Evolutionary conservation across 1,140 invertebrate genomes (phyloP).

Genomic region (Penaeus chinensis): DNA sequence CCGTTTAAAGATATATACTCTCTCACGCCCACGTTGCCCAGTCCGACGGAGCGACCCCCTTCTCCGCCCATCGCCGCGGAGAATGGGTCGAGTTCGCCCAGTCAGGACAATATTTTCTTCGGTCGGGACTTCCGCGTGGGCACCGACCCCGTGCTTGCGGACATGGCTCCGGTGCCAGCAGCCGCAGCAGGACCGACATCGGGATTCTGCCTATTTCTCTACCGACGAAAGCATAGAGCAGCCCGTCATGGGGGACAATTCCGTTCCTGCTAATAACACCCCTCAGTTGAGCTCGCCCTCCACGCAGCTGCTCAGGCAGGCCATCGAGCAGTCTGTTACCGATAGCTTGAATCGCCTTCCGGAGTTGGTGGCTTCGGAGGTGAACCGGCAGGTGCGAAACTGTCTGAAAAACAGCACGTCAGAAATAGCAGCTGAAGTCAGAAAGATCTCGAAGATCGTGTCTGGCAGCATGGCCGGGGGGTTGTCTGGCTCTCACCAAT

Average conservation of each 20-base stretch:
- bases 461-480: not conserved
- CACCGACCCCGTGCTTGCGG: not conserved
- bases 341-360: slow-evolving; percentile 40
- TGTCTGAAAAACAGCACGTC: slow-evolving; percentile 31
- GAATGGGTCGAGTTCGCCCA: not conserved
- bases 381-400: slow-evolving; percentile 46
- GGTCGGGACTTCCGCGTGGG: slow-evolving; percentile 39
- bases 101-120: slow-evolving; percentile 37
- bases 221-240: slow-evolving; percentile 48
- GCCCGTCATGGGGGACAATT: not conserved
- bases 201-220: slow-evolving; percentile 54
- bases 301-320: slow-evolving; percentile 27
- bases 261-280: not conserved
- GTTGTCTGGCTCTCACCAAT: slow-evolving; percentile 9
- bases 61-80: not conserved
- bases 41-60: slow-evolving; percentile 11
- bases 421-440: slow-evolving; percentile 30
- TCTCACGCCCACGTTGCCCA: slow-evolving; percentile 38
- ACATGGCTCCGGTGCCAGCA: not conserved
- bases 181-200: slow-evolving; percentile 14
- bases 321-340: slow-evolving; percentile 39
- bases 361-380: slow-evolving; percentile 44
- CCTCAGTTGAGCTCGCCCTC: slow-evolving; percentile 6
- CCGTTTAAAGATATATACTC: slow-evolving; percentile 45
- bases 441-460: not conserved